A percentile compares a stretch with the other conserved stretches of the same genome.
Evolutionary conservation across 2,113 vertebrate genomes (phyloP).

Genomic region (Rhynchomys soricoides): DNA sequence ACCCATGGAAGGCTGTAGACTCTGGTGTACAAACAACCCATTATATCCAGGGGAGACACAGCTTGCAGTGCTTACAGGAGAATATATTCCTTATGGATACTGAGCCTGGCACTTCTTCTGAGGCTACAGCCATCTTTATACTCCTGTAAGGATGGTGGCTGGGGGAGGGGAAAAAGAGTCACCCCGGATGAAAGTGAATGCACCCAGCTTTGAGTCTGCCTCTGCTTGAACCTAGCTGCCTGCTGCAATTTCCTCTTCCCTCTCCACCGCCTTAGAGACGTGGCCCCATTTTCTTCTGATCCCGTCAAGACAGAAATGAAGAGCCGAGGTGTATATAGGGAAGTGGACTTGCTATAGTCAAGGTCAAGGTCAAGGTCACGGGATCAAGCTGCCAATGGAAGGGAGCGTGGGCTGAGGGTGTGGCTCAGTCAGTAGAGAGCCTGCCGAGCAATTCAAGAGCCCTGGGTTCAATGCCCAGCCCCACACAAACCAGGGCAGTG

Average conservation of each 20-base stretch:
- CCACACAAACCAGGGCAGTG: neutral
- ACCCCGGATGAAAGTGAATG: neutral
- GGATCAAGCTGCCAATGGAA: neutral
- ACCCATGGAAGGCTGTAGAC: neutral
- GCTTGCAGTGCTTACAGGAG: rapidly evolving
- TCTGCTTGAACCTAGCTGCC: neutral
- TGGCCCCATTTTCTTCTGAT: neutral
- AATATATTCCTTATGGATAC: rapidly evolving
- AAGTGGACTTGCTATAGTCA: neutral
- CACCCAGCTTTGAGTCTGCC: neutral
- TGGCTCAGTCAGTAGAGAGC: neutral
- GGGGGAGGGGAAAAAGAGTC: neutral
- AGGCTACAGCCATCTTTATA: no score
- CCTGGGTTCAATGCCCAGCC: neutral
- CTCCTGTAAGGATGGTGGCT: neutral
- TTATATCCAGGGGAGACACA: rapidly evolving
- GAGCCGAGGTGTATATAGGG: neutral
- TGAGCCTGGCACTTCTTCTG: no score
- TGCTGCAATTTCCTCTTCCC: neutral
- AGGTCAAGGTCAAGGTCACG: neutral
- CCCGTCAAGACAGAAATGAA: neutral
- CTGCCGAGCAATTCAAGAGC: neutral
- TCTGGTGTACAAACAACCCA: rapidly evolving
- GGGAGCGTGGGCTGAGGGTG: neutral
- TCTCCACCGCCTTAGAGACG: neutral